These are phyloP conservation scores for Oreochromis spilurus DNA, from an alignment of 2,113 vertebrate species.

Conservation along the genomic window DNA sequence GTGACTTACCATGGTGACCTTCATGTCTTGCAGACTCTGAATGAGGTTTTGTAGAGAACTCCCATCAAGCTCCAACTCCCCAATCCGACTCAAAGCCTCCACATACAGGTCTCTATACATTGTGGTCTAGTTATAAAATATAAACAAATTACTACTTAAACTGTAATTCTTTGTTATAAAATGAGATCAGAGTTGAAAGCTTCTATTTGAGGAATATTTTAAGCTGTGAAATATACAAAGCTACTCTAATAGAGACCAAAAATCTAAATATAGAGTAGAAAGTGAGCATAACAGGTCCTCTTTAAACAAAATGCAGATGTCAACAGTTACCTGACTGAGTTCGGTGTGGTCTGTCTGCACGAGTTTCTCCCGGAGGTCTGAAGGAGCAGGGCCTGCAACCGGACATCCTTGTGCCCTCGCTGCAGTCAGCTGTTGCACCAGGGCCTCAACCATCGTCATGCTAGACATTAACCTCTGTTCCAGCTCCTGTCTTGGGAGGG, in stretches of 20 bases:
- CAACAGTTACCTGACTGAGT: conserved; percentile 70
- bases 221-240: neutral
- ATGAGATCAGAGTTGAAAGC: neutral
- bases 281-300: neutral
- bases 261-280: neutral
- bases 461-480: conserved; percentile 81
- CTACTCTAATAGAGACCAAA: neutral
- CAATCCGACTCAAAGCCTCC: conserved; percentile 53
- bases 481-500: conserved; percentile 76
- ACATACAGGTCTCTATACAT: conserved; percentile 66
- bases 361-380: conserved; percentile 68
- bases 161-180: neutral
- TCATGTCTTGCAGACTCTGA: conserved; percentile 53
- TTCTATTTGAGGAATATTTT: neutral
- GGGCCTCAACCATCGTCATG: conserved; percentile 84
- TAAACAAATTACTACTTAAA: neutral
- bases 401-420: conserved; percentile 41
- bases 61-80: conserved; percentile 64
- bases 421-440: conserved; percentile 77
- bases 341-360: conserved; percentile 81
- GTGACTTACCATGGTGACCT: conserved; percentile 53
- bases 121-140: conserved; percentile 47
- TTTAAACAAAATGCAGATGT: neutral
- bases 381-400: conserved; percentile 39
- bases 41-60: conserved; percentile 55